Percentiles rank a stretch among this genome's conserved stretches.
Evolutionary conservation across 2,113 vertebrate genomes (phyloP).

Genomic region (Oncorhynchus masou): DNA sequence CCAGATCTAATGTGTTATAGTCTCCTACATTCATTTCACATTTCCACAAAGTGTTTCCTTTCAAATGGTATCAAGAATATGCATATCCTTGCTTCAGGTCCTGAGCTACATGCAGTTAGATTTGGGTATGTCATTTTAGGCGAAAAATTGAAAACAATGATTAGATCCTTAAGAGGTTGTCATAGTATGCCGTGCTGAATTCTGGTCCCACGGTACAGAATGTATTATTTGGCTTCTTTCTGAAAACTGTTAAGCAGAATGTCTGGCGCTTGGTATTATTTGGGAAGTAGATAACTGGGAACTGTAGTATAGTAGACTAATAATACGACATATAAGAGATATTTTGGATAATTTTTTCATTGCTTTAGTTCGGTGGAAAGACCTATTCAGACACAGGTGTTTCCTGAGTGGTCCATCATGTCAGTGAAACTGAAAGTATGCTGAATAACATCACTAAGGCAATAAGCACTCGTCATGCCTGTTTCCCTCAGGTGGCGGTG

Average conservation of each 20-base stretch:
- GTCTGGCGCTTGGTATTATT: background rate
- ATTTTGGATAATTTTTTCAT: background rate
- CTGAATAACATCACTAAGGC: too few relatives aligned
- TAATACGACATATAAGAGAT: background rate
- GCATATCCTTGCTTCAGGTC: too few relatives aligned
- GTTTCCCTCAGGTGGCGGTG: conserved; percentile 69
- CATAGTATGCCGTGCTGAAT: background rate
- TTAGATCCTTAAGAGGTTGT: too few relatives aligned
- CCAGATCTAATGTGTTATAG: too few relatives aligned
- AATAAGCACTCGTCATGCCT: background rate
- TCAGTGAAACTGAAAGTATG: background rate
- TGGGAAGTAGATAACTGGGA: background rate
- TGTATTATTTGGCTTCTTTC: background rate
- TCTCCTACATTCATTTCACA: too few relatives aligned
- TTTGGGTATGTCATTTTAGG: too few relatives aligned
- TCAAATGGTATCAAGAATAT: too few relatives aligned
- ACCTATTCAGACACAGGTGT: background rate
- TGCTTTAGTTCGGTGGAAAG: background rate
- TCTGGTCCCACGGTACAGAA: background rate
- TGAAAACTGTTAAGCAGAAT: conserved; percentile 21
- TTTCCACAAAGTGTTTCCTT: too few relatives aligned
- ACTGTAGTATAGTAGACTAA: background rate
- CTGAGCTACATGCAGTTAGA: too few relatives aligned
- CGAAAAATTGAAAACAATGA: too few relatives aligned
- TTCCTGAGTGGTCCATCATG: background rate